These are phyloP conservation scores for Helogale parvula DNA, from an alignment of 2,113 vertebrate species.

Conservation along the genomic window DNA sequence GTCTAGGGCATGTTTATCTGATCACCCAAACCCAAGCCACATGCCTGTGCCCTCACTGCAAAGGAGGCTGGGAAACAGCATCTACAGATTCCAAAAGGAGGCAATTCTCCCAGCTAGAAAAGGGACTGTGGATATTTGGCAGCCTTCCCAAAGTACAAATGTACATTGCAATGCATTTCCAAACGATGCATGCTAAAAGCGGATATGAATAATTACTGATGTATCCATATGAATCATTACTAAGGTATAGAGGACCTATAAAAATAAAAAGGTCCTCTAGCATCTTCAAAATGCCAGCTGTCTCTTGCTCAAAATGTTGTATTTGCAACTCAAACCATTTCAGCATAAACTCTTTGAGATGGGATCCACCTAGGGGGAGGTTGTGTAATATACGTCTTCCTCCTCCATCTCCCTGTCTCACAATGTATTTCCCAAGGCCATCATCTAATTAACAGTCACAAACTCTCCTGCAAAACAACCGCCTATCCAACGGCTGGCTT, in stretches of 20 bases:
- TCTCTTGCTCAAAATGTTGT: slow-evolving; percentile 11
- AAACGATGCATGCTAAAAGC: not conserved
- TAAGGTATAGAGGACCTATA: not conserved
- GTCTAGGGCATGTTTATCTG: not conserved
- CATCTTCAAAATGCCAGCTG: not conserved
- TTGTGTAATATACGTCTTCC: not conserved
- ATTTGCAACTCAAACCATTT: slow-evolving; percentile 25
- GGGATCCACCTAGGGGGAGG: slow-evolving; percentile 32
- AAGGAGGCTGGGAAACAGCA: not conserved
- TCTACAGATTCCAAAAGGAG: not conserved
- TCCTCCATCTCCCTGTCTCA: not conserved
- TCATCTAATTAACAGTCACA: slow-evolving; percentile 63
- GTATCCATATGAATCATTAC: slow-evolving; percentile 16
- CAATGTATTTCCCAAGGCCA: slow-evolving; percentile 59
- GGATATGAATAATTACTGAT: not conserved
- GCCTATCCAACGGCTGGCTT: slow-evolving; percentile 33
- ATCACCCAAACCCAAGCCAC: not conserved
- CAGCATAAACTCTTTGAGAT: slow-evolving; percentile 17
- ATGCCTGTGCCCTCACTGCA: not conserved
- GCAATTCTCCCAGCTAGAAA: not conserved
- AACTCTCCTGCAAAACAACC: slow-evolving; percentile 34
- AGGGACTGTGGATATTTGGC: not conserved
- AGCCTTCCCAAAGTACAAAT: not conserved
- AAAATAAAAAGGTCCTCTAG: not conserved
- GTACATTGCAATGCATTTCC: not conserved